phyloP scores from a whole-genome alignment of 2,888 invertebrate genomes.

The Erebia aethiops region DNA sequence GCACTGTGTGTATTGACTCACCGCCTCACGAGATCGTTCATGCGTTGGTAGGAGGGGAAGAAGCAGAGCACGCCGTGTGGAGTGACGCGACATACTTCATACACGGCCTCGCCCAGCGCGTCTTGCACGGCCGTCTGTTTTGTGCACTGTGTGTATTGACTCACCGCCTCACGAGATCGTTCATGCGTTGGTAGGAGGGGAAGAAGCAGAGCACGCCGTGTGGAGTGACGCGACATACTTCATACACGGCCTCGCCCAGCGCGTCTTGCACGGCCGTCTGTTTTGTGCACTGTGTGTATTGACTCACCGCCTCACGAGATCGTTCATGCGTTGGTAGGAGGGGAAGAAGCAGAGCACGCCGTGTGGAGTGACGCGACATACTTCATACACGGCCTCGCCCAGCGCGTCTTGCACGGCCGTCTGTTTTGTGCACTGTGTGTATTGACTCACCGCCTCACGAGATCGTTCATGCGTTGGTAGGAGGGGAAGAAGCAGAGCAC shows the following conservation, averaged over 20 bases:
- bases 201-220: slow-evolving; percentile 90
- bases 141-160: not conserved
- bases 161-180: slow-evolving; percentile 65
- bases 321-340: slow-evolving; percentile 86
- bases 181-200: slow-evolving; percentile 86
- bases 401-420: slow-evolving; percentile 84
- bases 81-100: too few relatives aligned
- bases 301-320: slow-evolving; percentile 55
- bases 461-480: slow-evolving; percentile 84
- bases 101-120: too few relatives aligned
- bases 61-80: too few relatives aligned
- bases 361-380: slow-evolving; percentile 84
- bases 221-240: slow-evolving; percentile 84
- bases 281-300: slow-evolving; percentile 13
- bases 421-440: slow-evolving; percentile 24
- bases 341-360: slow-evolving; percentile 91
- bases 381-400: slow-evolving; percentile 79
- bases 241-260: slow-evolving; percentile 81
- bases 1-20: too few relatives aligned
- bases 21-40: too few relatives aligned
- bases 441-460: slow-evolving; percentile 50
- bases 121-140: too few relatives aligned
- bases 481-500: slow-evolving; percentile 90
- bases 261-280: slow-evolving; percentile 82
- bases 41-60: too few relatives aligned